These are phyloP conservation scores for Sminthurides aquaticus DNA, from an alignment of 2,888 invertebrate species.

Conservation along the genomic window DNA sequence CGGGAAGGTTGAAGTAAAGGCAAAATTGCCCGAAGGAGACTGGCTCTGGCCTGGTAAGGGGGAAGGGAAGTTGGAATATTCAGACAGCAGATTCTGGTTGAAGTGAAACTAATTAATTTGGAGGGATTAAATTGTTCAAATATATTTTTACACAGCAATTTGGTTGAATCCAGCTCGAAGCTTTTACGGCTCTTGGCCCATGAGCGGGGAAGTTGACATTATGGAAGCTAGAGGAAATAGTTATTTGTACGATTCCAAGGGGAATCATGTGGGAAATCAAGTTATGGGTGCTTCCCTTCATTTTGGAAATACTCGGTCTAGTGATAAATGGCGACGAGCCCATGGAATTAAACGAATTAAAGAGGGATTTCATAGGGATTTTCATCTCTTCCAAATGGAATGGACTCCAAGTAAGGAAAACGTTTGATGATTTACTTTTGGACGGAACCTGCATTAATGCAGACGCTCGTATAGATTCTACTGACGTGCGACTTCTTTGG, in stretches of 20 bases:
- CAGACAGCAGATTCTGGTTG: no score
- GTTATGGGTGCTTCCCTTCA: not conserved
- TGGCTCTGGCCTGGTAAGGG: constrained; percentile 59
- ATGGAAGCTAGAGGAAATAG: constrained; percentile 63
- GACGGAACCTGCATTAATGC: not conserved
- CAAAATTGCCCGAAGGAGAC: constrained; percentile 64
- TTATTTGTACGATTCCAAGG: constrained; percentile 46
- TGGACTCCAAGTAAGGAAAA: constrained; percentile 14
- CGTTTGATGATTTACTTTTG: not conserved
- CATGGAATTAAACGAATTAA: constrained; percentile 1
- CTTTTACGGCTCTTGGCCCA: constrained; percentile 53
- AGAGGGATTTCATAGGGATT: constrained; percentile 1
- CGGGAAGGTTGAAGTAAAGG: constrained; percentile 58
- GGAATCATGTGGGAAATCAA: constrained; percentile 55
- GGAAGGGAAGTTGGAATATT: no score
- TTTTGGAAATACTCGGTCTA: not conserved
- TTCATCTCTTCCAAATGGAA: constrained; percentile 8
- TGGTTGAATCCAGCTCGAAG: constrained; percentile 8
- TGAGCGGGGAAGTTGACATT: constrained; percentile 66
- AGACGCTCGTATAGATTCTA: not conserved
- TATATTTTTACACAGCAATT: constrained; percentile 6
- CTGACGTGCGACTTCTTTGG: not conserved
- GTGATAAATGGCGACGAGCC: not conserved
- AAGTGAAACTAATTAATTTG: not conserved
- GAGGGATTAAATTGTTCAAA: not conserved